These are phyloP conservation scores for Scolopax bukidnonensis DNA, from an alignment of 2,797 vertebrate genomes.

Conservation along the genomic window DNA sequence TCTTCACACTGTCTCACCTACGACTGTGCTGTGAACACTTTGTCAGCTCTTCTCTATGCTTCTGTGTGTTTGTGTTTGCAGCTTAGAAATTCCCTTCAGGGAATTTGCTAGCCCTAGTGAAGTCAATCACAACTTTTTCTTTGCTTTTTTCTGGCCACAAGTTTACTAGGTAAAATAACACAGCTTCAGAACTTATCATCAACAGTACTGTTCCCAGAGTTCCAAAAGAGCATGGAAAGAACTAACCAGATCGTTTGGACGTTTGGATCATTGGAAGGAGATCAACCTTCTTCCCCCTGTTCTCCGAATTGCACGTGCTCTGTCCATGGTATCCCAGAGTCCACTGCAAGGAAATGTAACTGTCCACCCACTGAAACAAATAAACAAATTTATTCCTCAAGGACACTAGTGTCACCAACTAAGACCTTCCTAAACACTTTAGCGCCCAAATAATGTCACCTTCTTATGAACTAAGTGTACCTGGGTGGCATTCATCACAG, in stretches of 20 bases:
- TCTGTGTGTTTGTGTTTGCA: neutral
- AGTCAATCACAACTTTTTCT: neutral
- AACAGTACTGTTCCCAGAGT: neutral
- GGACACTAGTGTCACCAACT: neutral
- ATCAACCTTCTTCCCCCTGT: fast-evolving
- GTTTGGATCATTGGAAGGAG: too few species aligned
- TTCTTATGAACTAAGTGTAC: neutral
- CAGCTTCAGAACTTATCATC: neutral
- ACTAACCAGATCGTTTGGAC: neutral
- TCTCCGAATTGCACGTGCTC: neutral
- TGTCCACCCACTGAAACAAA: neutral
- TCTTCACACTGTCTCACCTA: neutral
- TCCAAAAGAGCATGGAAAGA: neutral
- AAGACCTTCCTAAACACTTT: neutral
- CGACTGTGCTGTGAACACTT: neutral
- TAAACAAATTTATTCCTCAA: neutral
- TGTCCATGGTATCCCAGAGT: neutral
- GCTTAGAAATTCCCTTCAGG: neutral
- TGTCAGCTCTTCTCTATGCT: neutral
- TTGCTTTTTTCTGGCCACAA: neutral
- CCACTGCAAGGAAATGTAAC: neutral
- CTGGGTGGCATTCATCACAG: neutral
- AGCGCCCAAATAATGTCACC: neutral
- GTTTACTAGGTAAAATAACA: neutral
- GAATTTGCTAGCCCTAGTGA: neutral